A percentile compares a stretch with the other conserved stretches of the same genome.
Conservation (phyloP, 2,113 vertebrate species). For the Recurvirostra avosetta region DNA sequence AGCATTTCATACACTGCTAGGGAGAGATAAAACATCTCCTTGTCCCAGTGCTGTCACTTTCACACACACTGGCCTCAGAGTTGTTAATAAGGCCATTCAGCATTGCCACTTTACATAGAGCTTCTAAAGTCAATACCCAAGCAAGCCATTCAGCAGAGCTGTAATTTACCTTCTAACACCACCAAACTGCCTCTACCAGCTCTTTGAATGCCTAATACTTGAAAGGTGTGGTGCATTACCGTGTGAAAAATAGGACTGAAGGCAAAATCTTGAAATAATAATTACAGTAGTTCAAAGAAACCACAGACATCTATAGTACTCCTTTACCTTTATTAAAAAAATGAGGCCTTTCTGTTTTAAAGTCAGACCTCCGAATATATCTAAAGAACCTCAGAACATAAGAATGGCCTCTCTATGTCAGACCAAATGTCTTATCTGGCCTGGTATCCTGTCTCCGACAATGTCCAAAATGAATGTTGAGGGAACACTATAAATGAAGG, state of each 20-base stretch:
- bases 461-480: not conserved
- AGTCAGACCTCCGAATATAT: not conserved
- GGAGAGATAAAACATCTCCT: constrained; percentile 10
- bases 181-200: not conserved
- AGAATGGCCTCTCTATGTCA: not conserved
- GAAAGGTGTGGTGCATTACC: not conserved
- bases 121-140: not conserved
- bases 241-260: constrained; percentile 37
- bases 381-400: not conserved
- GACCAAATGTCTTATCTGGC: not conserved
- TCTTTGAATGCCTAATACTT: constrained; percentile 13
- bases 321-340: constrained; percentile 23
- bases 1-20: constrained; percentile 1
- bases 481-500: not conserved
- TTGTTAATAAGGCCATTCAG: constrained; percentile 22
- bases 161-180: not conserved
- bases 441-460: not conserved
- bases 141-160: not conserved
- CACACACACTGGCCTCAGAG: not conserved
- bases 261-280: constrained; percentile 26
- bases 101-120: not conserved
- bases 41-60: not conserved
- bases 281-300: constrained; percentile 45
- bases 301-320: not conserved
- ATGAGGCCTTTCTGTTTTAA: not conserved